A percentile compares a stretch with the other conserved stretches of the same genome.
phyloP scores from a whole-genome alignment of 2,113 vertebrate genomes.

The Actenoides hombroni region DNA sequence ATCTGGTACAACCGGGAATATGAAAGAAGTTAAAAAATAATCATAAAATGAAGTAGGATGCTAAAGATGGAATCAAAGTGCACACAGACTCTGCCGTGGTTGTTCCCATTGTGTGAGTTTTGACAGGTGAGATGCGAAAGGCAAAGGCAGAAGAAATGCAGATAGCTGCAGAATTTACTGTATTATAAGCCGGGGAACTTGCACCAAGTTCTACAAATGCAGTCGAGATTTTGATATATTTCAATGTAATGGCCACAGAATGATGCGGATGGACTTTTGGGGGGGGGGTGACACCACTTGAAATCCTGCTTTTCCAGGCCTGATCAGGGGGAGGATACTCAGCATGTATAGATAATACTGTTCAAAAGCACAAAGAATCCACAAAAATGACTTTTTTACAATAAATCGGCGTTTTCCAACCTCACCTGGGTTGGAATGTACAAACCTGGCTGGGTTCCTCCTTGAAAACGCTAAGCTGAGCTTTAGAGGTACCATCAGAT shows the following conservation, averaged over 20 bases:
- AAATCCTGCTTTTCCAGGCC: background rate
- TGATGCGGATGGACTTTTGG: background rate
- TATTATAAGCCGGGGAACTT: rapidly evolving
- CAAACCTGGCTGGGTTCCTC: no score
- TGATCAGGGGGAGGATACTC: rapidly evolving
- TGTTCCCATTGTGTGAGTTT: background rate
- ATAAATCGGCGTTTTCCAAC: background rate
- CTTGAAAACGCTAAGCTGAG: rapidly evolving
- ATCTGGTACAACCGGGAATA: background rate
- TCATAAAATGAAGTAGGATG: background rate
- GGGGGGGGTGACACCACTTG: background rate
- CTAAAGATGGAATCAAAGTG: background rate
- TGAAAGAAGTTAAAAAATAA: background rate
- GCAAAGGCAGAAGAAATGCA: background rate
- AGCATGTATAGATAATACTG: rapidly evolving
- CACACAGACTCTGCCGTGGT: background rate
- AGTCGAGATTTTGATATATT: rapidly evolving
- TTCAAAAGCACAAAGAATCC: background rate
- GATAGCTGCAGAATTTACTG: rapidly evolving
- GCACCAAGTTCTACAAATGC: rapidly evolving
- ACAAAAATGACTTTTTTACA: background rate
- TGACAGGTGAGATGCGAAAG: background rate
- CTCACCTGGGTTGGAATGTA: rapidly evolving
- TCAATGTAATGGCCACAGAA: rapidly evolving
- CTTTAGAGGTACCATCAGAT: rapidly evolving